A percentile compares a stretch with the other conserved stretches of the same genome.
These are phyloP conservation scores for Peromyscus californicus DNA, from an alignment of 2,113 vertebrate genomes.

Conservation along the genomic window DNA sequence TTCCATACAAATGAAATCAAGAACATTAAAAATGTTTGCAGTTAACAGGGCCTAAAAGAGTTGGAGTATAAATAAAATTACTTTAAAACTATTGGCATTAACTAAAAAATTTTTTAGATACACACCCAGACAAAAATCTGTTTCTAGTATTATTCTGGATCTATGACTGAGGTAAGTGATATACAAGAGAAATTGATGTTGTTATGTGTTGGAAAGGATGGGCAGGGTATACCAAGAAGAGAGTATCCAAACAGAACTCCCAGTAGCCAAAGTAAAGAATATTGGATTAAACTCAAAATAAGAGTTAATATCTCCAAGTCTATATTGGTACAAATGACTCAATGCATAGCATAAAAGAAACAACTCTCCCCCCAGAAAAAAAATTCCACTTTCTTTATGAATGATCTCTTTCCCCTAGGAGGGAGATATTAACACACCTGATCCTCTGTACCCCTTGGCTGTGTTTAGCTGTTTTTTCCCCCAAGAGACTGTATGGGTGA, in stretches of 20 bases:
- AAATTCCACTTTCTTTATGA: conserved; percentile 14
- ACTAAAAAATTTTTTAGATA: not conserved
- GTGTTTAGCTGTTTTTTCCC: not conserved
- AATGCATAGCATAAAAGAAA: not conserved
- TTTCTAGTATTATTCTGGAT: not conserved
- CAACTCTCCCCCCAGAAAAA: not conserved
- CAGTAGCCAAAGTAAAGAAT: not conserved
- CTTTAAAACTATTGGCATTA: not conserved
- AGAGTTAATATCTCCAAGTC: not conserved
- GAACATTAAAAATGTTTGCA: not conserved
- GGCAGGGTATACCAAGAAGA: not conserved
- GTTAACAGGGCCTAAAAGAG: not conserved
- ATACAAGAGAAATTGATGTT: not conserved
- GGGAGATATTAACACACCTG: not conserved
- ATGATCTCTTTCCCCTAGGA: not conserved
- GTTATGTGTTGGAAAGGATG: not conserved
- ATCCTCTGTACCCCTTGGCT: not conserved
- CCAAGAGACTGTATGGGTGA: not conserved
- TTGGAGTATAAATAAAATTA: conserved; percentile 29
- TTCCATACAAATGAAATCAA: not conserved
- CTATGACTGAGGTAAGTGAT: not conserved
- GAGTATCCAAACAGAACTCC: not conserved
- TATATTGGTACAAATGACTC: not conserved
- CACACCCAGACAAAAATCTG: not conserved
- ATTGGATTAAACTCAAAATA: not conserved